These are phyloP conservation scores for Myrmecophaga tridactyla DNA, from an alignment of 2,113 vertebrate species.

Conservation along the genomic window DNA sequence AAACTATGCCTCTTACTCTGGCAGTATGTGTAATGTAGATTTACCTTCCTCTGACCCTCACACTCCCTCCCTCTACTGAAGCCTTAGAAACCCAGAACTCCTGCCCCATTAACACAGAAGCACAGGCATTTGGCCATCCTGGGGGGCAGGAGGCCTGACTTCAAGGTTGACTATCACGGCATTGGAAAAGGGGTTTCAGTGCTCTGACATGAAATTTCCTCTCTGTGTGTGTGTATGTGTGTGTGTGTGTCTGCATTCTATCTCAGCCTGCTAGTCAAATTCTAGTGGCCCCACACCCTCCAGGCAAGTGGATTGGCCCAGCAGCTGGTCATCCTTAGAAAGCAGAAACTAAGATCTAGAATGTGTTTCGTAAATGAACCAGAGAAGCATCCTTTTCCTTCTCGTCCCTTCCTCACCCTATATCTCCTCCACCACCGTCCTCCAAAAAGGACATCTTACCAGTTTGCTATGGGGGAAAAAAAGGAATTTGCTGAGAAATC, in stretches of 20 bases:
- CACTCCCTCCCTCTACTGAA: neutral
- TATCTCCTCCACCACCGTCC: neutral
- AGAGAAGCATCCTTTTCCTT: neutral
- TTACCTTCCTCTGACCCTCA: too few relatives aligned
- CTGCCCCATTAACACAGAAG: neutral
- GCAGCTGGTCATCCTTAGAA: neutral
- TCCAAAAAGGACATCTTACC: neutral
- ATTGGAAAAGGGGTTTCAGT: neutral
- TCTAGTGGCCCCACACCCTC: neutral
- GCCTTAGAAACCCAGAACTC: neutral
- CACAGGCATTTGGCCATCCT: neutral
- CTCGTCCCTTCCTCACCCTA: neutral
- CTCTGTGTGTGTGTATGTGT: neutral
- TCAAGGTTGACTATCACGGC: neutral
- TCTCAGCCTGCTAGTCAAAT: neutral
- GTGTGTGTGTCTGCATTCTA: neutral
- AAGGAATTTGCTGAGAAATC: constrained; percentile 33
- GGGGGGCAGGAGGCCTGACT: neutral
- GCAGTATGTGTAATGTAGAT: neutral
- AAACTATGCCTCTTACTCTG: neutral
- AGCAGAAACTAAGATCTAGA: neutral
- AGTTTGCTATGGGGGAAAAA: neutral
- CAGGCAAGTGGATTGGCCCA: neutral
- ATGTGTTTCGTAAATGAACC: neutral
- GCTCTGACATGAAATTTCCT: neutral